phyloP scores from a whole-genome alignment of 2,797 vertebrate species.

The Accipiter badius region DNA sequence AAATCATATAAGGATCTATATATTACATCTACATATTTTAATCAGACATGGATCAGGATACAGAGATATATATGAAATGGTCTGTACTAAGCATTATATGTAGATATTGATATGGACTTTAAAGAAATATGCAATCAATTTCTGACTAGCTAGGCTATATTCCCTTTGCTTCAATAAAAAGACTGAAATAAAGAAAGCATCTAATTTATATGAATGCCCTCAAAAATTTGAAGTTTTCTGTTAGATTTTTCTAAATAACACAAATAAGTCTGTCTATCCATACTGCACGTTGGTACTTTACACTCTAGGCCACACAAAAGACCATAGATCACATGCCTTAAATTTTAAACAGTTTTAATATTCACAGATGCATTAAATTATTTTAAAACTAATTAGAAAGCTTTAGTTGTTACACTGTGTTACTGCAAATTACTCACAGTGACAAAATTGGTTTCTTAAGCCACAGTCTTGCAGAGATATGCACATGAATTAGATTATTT shows the following conservation, averaged over 20 bases:
- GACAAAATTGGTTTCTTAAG: background rate
- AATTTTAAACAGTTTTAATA: background rate
- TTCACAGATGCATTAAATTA: background rate
- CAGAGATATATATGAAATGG: background rate
- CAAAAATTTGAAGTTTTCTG: background rate
- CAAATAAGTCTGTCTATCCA: background rate
- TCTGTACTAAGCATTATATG: background rate
- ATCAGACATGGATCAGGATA: background rate
- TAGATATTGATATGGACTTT: background rate
- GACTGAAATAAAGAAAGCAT: background rate
- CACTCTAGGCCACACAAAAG: background rate
- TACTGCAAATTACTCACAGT: background rate
- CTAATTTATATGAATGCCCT: background rate
- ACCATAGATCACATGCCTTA: background rate
- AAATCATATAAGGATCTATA: background rate
- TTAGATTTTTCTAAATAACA: background rate
- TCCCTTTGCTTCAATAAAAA: background rate
- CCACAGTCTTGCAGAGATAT: background rate
- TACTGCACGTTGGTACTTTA: background rate
- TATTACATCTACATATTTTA: background rate
- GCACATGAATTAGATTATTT: background rate
- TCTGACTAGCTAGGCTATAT: background rate
- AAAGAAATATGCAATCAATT: background rate
- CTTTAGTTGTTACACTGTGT: background rate
- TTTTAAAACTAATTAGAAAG: background rate